phyloP scores from a whole-genome alignment of 2,113 vertebrate species.

The Potamarius usumacintae region DNA sequence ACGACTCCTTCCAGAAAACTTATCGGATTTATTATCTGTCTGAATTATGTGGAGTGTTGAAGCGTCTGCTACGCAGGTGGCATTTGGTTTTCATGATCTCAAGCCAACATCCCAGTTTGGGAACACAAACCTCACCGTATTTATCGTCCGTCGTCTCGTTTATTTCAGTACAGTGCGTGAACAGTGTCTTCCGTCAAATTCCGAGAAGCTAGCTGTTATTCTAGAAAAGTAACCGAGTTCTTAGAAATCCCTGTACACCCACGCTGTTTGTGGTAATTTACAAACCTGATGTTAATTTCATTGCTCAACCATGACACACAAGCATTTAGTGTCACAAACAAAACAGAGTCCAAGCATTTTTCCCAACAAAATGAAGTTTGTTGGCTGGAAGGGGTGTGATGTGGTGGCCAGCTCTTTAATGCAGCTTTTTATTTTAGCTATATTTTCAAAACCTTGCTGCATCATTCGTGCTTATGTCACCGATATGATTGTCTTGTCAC shows the following conservation, averaged over 20 bases:
- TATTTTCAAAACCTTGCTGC: background rate
- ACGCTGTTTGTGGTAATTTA: conserved; percentile 22
- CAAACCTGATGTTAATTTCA: conserved; percentile 7
- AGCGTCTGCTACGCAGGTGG: background rate
- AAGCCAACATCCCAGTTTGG: background rate
- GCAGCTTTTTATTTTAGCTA: background rate
- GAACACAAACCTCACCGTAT: background rate
- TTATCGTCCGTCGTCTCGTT: background rate
- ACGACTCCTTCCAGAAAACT: background rate
- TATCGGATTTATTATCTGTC: background rate
- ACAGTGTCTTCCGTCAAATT: conserved; percentile 21
- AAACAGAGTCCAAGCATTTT: background rate
- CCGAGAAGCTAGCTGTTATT: conserved; percentile 33
- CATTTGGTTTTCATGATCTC: background rate
- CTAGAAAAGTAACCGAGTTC: conserved; percentile 32
- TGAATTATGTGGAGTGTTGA: background rate
- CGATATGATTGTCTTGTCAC: too few relatives aligned
- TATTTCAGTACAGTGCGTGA: background rate
- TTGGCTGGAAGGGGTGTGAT: background rate
- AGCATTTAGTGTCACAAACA: background rate
- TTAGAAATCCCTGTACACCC: conserved; percentile 33
- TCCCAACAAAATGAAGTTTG: conserved; percentile 8
- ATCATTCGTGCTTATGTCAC: background rate
- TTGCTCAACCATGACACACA: conserved; percentile 21
- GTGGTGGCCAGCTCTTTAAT: background rate